phyloP scores from a whole-genome alignment of 2,113 vertebrate genomes.

The Cyprinodon tularosa region DNA sequence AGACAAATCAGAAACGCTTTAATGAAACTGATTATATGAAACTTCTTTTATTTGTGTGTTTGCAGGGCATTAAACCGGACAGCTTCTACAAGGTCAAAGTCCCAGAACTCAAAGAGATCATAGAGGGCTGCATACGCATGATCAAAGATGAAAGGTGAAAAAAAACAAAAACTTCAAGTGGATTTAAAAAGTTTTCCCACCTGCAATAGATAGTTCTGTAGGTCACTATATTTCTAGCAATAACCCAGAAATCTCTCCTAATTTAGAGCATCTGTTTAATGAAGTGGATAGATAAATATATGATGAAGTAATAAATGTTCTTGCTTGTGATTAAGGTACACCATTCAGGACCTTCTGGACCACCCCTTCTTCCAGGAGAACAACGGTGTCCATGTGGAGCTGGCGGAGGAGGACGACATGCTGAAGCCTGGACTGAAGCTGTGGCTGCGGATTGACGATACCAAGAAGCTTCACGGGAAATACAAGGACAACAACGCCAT shows the following conservation, averaged over 20 bases:
- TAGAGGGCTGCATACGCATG: constrained; percentile 96
- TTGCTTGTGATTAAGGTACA: constrained; percentile 80
- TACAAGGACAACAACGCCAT: constrained; percentile 98
- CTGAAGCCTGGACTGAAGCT: constrained; percentile 91
- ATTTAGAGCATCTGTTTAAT: too few relatives aligned
- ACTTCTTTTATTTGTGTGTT: constrained; percentile 5
- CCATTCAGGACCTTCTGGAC: constrained; percentile 93
- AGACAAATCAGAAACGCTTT: not conserved
- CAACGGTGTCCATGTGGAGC: constrained; percentile 91
- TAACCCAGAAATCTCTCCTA: not conserved
- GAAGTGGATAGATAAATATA: too few relatives aligned
- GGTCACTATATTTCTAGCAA: not conserved
- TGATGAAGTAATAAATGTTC: not conserved
- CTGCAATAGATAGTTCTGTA: not conserved
- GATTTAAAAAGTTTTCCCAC: not conserved
- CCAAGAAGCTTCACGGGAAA: constrained; percentile 89
- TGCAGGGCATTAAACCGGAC: constrained; percentile 94
- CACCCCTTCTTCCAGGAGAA: constrained; percentile 96
- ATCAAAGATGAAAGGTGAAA: constrained; percentile 92
- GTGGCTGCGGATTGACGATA: constrained; percentile 95
- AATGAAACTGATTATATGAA: not conserved
- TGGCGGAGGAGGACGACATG: constrained; percentile 92
- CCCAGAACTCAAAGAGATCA: constrained; percentile 96
- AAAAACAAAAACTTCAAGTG: not conserved
- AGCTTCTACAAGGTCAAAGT: constrained; percentile 98